phyloP scores from a whole-genome alignment of 1,140 invertebrate genomes.

The Aphaenogaster ashmeadi region DNA sequence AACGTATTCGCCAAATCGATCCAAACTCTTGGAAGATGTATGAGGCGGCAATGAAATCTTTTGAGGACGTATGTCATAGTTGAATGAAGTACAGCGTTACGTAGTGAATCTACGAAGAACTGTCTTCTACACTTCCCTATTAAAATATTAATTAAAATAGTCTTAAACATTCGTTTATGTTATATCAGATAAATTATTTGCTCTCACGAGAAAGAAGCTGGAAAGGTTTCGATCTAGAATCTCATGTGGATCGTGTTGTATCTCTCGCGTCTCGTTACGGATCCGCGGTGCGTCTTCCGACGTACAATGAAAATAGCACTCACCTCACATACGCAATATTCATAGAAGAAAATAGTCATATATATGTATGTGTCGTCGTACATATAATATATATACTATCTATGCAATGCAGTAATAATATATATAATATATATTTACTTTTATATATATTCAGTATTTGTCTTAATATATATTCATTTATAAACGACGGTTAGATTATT shows the following conservation, averaged over 20 bases:
- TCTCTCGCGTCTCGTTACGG: conserved; percentile 57
- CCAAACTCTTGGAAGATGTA: conserved; percentile 14
- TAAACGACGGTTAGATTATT: conserved; percentile 82
- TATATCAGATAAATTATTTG: conserved; percentile 38
- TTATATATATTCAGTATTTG: conserved; percentile 73
- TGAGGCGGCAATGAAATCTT: conserved; percentile 24
- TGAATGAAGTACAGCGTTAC: conserved; percentile 27
- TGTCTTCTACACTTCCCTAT: conserved; percentile 8
- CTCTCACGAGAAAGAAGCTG: conserved; percentile 20
- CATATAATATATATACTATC: conserved; percentile 80
- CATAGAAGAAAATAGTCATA: conserved; percentile 85
- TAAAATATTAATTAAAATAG: conserved; percentile 41
- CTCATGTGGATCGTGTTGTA: conserved; percentile 18
- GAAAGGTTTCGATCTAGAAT: conserved; percentile 16
- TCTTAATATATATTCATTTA: conserved; percentile 78
- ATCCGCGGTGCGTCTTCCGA: conserved; percentile 67
- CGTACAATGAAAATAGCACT: conserved; percentile 78
- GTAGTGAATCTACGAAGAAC: conserved; percentile 25
- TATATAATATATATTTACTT: conserved; percentile 72
- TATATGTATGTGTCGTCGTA: conserved; percentile 74
- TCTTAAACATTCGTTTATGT: background rate
- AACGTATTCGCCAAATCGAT: conserved; percentile 29
- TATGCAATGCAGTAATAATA: conserved; percentile 79
- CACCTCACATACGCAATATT: conserved; percentile 82
- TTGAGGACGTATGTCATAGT: conserved; percentile 6